phyloP scores from a whole-genome alignment of 2,888 invertebrate species.

The Phyllotreta striolata region DNA sequence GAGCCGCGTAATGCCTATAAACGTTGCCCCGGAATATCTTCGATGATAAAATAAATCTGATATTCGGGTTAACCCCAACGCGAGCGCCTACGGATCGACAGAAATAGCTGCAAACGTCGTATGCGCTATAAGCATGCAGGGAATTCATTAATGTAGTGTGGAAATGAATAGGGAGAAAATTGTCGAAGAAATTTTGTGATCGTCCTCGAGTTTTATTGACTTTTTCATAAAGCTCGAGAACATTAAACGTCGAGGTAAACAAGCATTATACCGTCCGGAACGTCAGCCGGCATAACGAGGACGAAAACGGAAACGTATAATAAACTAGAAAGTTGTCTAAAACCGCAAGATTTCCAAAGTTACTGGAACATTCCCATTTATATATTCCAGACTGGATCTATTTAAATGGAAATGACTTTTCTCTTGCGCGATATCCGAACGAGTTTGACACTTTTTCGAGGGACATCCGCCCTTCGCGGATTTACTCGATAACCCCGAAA shows the following conservation, averaged over 20 bases:
- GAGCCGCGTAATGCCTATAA: too few relatives aligned
- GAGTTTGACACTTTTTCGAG: constrained; percentile 6
- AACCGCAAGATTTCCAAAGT: constrained; percentile 13
- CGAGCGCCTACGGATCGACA: too few relatives aligned
- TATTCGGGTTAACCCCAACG: too few relatives aligned
- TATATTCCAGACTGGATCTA: constrained; percentile 22
- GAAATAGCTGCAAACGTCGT: too few relatives aligned
- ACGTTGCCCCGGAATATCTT: too few relatives aligned
- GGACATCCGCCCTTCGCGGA: background rate
- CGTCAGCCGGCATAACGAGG: constrained; percentile 16
- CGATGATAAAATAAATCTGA: too few relatives aligned
- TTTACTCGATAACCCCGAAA: background rate
- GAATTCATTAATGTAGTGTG: background rate
- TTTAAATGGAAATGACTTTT: constrained; percentile 25
- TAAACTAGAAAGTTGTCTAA: constrained; percentile 13
- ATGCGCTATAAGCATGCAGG: too few relatives aligned
- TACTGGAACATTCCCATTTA: constrained; percentile 17
- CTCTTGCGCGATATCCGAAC: background rate
- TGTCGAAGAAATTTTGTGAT: background rate
- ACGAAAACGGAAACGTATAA: constrained; percentile 20
- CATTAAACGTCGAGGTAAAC: constrained; percentile 14
- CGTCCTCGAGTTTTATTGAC: constrained; percentile 8
- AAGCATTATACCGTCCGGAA: constrained; percentile 21
- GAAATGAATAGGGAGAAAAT: background rate
- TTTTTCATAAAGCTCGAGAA: constrained; percentile 14